Conservation (phyloP, 2,797 vertebrate species). For the Characodon lateralis region DNA sequence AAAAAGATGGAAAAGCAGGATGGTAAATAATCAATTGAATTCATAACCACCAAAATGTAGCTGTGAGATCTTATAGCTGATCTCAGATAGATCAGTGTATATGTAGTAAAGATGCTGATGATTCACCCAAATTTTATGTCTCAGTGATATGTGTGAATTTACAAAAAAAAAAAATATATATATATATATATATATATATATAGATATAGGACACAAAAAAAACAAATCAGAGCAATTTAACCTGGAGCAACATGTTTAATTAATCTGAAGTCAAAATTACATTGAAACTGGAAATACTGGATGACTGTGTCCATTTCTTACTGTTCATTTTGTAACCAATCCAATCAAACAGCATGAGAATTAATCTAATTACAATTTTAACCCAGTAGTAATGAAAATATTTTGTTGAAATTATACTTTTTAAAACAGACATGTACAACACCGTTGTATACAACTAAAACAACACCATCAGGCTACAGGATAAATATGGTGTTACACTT, state of each 20-base stretch:
- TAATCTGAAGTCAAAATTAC: background rate
- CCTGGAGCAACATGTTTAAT: background rate
- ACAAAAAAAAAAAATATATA: background rate
- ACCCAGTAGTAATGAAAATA: slow-evolving; percentile 31
- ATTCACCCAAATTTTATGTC: background rate
- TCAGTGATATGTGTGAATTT: background rate
- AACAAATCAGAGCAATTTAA: slow-evolving; percentile 4
- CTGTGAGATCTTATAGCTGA: background rate
- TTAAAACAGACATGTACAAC: slow-evolving; percentile 44
- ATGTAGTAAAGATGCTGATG: background rate
- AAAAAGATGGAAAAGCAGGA: background rate
- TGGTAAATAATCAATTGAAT: background rate
- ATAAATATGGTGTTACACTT: slow-evolving; percentile 66
- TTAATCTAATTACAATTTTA: slow-evolving; percentile 40
- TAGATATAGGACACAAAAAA: background rate
- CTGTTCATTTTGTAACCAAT: background rate
- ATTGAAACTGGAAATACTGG: background rate
- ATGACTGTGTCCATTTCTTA: background rate
- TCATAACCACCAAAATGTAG: background rate
- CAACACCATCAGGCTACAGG: slow-evolving; percentile 36
- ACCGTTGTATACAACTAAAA: slow-evolving; percentile 54
- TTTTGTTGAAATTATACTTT: slow-evolving; percentile 46
- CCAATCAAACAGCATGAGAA: background rate
- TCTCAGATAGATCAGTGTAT: background rate
- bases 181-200: too few species aligned